Percentiles rank a stretch among this genome's conserved stretches.
Conservation (phyloP, 2,113 vertebrate species). For the Callipepla squamata region DNA sequence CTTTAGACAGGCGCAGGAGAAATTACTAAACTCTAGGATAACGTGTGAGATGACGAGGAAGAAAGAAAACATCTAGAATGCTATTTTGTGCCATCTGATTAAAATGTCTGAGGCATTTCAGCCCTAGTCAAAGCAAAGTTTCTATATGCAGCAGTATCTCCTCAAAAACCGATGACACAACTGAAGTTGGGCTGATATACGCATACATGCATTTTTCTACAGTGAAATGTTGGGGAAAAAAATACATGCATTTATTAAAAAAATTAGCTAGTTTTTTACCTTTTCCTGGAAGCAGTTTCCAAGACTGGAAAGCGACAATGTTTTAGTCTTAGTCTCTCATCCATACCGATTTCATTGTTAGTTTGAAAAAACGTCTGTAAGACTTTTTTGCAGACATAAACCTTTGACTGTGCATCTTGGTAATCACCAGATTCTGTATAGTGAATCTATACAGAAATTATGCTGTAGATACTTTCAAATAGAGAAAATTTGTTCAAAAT, state of each 20-base stretch:
- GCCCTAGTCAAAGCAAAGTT: background rate
- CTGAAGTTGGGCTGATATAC: background rate
- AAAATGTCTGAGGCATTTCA: background rate
- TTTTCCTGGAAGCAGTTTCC: background rate
- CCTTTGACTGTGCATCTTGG: background rate
- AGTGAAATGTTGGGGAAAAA: background rate
- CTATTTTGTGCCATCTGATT: background rate
- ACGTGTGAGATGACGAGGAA: background rate
- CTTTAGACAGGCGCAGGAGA: background rate
- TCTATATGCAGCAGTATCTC: background rate
- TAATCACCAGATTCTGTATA: background rate
- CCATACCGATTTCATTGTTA: background rate
- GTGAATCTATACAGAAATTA: background rate
- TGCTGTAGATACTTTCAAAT: conserved; percentile 14
- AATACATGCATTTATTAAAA: background rate
- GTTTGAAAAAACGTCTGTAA: background rate
- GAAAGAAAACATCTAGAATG: background rate
- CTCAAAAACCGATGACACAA: background rate
- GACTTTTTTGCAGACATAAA: background rate
- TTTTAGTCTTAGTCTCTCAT: background rate
- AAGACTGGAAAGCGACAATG: background rate
- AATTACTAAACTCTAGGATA: background rate
- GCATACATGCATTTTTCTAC: background rate
- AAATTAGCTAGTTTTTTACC: background rate
- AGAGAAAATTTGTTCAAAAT: background rate